Percentiles rank a stretch among this genome's conserved stretches.
Evolutionary conservation across 2,888 invertebrate species (phyloP).

Genomic region (Cerastoderma edule): DNA sequence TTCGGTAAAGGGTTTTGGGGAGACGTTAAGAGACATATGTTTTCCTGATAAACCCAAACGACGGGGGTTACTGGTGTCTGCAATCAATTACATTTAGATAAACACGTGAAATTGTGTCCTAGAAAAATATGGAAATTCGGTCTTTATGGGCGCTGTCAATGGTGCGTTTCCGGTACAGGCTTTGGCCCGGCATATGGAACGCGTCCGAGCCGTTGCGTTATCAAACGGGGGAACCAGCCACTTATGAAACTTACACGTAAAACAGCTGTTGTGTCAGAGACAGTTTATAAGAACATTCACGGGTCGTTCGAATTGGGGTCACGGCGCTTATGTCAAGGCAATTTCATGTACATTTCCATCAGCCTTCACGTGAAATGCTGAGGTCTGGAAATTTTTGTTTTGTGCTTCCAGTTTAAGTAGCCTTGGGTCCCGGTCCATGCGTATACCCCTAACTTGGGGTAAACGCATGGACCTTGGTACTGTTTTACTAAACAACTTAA

Average conservation of each 20-base stretch:
- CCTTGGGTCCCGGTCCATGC: too few species aligned
- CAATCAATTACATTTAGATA: conserved; percentile 49
- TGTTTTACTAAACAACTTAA: too few species aligned
- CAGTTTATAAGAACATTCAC: neutral
- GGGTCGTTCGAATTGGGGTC: too few species aligned
- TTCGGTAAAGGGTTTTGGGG: too few species aligned
- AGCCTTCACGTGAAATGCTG: too few species aligned
- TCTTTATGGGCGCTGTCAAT: conserved; percentile 8
- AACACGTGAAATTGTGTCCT: conserved; percentile 44
- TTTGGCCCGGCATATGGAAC: conserved; percentile 12
- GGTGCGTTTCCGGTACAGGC: conserved; percentile 15
- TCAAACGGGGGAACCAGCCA: too few species aligned
- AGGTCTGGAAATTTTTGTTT: too few species aligned
- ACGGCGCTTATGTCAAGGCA: too few species aligned
- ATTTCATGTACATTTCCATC: too few species aligned
- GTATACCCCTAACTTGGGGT: too few species aligned
- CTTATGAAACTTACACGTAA: neutral
- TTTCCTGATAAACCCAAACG: conserved; percentile 17
- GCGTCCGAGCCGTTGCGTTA: conserved; percentile 14
- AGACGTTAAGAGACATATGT: conserved; percentile 25
- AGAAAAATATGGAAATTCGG: conserved; percentile 25
- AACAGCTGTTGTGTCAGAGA: neutral
- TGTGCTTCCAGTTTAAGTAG: too few species aligned
- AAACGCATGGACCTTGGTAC: too few species aligned
- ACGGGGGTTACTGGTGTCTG: conserved; percentile 22